Percentiles rank a stretch among this genome's conserved stretches.
Conservation (phyloP, 2,888 invertebrate species). For the Pelosia muscerda region DNA sequence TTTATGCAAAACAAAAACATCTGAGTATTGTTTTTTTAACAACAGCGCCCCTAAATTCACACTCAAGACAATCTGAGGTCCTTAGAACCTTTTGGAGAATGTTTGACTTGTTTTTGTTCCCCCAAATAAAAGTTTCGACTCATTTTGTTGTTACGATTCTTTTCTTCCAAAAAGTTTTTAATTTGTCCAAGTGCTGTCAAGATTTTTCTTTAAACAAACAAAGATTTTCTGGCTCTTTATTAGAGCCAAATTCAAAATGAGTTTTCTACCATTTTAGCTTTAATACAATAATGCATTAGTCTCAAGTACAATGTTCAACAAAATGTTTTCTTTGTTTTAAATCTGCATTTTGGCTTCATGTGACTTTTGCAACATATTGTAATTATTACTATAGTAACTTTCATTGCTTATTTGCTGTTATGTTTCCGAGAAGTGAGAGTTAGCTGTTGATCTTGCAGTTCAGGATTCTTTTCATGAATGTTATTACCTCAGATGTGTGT, state of each 20-base stretch:
- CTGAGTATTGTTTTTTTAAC: constrained; percentile 13
- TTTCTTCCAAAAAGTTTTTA: constrained; percentile 45
- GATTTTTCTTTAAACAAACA: constrained; percentile 54
- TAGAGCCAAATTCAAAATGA: constrained; percentile 49
- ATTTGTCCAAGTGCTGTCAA: constrained; percentile 54
- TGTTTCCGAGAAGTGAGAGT: background rate
- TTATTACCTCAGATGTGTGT: too few species aligned
- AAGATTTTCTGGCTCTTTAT: constrained; percentile 43
- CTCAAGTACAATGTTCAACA: constrained; percentile 37
- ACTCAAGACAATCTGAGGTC: constrained; percentile 48
- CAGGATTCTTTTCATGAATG: background rate
- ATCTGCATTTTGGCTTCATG: constrained; percentile 26
- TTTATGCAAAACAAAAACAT: background rate
- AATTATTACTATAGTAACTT: constrained; percentile 2
- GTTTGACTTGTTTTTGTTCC: constrained; percentile 46
- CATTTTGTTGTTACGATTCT: constrained; percentile 42
- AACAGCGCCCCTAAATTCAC: constrained; percentile 32
- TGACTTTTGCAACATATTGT: constrained; percentile 16
- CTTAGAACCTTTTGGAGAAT: constrained; percentile 44
- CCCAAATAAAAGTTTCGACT: constrained; percentile 46
- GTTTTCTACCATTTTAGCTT: constrained; percentile 46
- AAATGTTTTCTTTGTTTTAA: constrained; percentile 40
- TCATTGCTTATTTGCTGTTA: too few species aligned
- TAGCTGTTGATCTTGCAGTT: background rate
- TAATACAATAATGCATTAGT: constrained; percentile 51